These are phyloP conservation scores for Platycheirus rosarum DNA, from an alignment of 2,888 invertebrate genomes.

Conservation along the genomic window DNA sequence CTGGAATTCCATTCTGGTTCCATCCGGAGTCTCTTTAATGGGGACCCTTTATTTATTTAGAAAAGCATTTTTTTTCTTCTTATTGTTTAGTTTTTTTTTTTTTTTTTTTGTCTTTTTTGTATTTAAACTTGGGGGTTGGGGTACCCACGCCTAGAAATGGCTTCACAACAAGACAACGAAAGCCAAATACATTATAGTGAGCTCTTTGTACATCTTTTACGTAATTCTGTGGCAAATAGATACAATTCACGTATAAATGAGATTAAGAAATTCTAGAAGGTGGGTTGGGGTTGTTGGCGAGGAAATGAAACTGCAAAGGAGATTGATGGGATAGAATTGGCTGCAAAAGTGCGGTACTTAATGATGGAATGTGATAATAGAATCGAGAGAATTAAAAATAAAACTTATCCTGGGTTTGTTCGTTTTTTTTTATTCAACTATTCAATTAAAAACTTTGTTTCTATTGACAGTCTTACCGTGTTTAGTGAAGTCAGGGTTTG, in stretches of 20 bases:
- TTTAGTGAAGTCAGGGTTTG: not conserved
- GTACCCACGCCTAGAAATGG: constrained; percentile 49
- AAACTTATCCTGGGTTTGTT: not conserved
- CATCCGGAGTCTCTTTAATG: constrained; percentile 41
- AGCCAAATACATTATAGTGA: constrained; percentile 43
- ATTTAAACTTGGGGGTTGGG: constrained; percentile 13
- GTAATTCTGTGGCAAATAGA: constrained; percentile 61
- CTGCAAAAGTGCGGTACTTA: constrained; percentile 31
- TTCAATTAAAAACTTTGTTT: not conserved
- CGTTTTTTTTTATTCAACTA: not conserved
- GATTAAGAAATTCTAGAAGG: constrained; percentile 56
- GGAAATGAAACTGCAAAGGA: constrained; percentile 10
- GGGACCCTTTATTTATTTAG: constrained; percentile 55
- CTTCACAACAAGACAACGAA: constrained; percentile 38
- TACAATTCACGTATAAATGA: constrained; percentile 59
- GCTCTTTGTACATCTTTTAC: constrained; percentile 47
- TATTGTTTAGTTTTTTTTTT: constrained; percentile 6
- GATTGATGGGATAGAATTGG: constrained; percentile 33
- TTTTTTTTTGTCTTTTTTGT: constrained; percentile 9
- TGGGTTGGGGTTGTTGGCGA: not conserved
- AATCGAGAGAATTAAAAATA: constrained; percentile 19
- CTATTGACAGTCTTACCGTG: constrained; percentile 16
- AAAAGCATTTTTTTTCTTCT: constrained; percentile 14
- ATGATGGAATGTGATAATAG: constrained; percentile 34
- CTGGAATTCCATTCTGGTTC: constrained; percentile 15